A percentile compares a stretch with the other conserved stretches of the same genome.
Evolutionary conservation across 2,888 invertebrate genomes (phyloP).

Genomic region (Parthenolecanium corni): DNA sequence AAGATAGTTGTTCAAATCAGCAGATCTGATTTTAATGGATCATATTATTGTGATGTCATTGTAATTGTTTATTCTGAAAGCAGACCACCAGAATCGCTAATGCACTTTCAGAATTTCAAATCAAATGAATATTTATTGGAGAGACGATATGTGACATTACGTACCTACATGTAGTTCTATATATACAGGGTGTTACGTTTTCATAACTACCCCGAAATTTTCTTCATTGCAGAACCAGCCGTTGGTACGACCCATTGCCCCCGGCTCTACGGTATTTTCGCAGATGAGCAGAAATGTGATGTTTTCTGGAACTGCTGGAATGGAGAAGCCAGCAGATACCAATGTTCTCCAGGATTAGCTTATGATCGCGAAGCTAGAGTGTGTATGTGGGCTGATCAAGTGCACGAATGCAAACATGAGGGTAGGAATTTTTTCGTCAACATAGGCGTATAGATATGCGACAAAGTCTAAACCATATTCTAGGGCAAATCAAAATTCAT

Average conservation of each 20-base stretch:
- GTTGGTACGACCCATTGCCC: slow-evolving; percentile 72
- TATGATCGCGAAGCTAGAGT: slow-evolving; percentile 87
- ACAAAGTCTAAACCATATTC: background rate
- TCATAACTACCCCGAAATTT: too few species aligned
- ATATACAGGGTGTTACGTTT: too few species aligned
- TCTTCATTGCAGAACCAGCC: slow-evolving; percentile 56
- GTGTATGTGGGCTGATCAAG: slow-evolving; percentile 95
- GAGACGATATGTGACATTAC: too few species aligned
- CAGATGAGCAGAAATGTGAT: slow-evolving; percentile 77
- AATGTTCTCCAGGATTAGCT: slow-evolving; percentile 87
- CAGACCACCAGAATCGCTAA: too few species aligned
- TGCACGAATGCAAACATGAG: slow-evolving; percentile 79
- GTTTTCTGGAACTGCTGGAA: slow-evolving; percentile 97
- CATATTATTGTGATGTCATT: too few species aligned
- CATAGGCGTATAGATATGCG: background rate
- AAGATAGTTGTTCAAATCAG: too few species aligned
- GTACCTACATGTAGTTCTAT: too few species aligned
- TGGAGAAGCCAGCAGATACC: slow-evolving; percentile 84
- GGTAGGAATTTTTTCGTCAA: slow-evolving; percentile 45
- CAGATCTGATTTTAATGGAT: too few species aligned
- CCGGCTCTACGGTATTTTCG: slow-evolving; percentile 81
- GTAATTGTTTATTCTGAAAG: too few species aligned
- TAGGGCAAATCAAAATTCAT: too few species aligned
- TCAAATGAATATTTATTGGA: too few species aligned
- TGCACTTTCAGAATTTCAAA: too few species aligned